Base-by-base conservation (phyloP, 2,888 invertebrate species). In the Tuberolachnus salignus region DNA sequence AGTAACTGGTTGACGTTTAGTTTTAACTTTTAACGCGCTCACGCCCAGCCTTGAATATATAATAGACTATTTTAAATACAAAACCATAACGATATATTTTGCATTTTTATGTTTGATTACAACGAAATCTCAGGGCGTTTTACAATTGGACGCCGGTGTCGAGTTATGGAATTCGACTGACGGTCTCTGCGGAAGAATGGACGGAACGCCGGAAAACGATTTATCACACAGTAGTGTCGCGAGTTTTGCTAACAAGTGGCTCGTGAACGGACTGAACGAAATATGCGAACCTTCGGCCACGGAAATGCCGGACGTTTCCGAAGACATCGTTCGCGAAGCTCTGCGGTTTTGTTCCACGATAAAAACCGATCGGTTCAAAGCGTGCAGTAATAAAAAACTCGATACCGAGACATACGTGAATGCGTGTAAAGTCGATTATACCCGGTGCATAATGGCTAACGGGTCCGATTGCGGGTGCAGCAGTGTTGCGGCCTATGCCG, bases 361-460 rank as follows among this genome's bases (percentile, higher is more conserved):
- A 1, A 75, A 53, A 49, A 23, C 3, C 4, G 75, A 72, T 21
- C 21, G 21, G 34, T 80, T 59, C 13, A 61, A 59, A 14, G n/a
- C 3, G 14, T 78, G 69, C 11, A 8, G 4, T 2, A 10, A 23
- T 44, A 44, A 57, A 64, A 88, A 87, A 93, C 83, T 91, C 92
- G 82, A 89, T 91, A 4, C 49, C 1, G 86, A 89, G 0, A 87
- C 90, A 1, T 87, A 94, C 63, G 85, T 92, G 59, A 90, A 90
- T 73, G 90, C 92, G 0, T 96, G 95, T 82, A 88, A 90, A 72
- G 92, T 91, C 88, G 94, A 95, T 84, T 94, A 91, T 84, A 95
- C 95, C 84, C 88, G 89, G 26, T 91, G 92, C 82, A 86, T 87
- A 83, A 83, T 80, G 19, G 83, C 57, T 3, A 82, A 83, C 83